Evolutionary conservation across 2,113 vertebrate species (phyloP).

Genomic region (Elephantulus edwardii): DNA sequence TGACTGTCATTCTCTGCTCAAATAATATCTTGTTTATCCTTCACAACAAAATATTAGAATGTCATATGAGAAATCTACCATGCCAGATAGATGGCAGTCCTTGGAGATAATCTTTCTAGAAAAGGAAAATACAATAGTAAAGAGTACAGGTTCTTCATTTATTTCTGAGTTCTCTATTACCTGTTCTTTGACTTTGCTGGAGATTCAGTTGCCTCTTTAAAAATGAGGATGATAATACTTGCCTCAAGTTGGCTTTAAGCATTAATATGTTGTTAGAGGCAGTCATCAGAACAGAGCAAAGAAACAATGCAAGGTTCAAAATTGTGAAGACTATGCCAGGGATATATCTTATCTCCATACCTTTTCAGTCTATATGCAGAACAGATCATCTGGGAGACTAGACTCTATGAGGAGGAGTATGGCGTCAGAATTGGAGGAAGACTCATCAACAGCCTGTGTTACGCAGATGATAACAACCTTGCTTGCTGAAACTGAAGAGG

Average conservation of each 20-base stretch:
- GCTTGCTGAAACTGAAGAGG: too few relatives aligned
- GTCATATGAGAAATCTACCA: not conserved
- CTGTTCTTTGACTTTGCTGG: not conserved
- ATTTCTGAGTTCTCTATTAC: not conserved
- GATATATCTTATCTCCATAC: too few relatives aligned
- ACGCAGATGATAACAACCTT: too few relatives aligned
- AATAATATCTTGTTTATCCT: not conserved
- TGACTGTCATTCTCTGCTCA: conserved; percentile 3
- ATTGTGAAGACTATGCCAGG: too few relatives aligned
- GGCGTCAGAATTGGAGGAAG: too few relatives aligned
- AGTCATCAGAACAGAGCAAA: too few relatives aligned
- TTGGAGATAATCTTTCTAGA: not conserved
- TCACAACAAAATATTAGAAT: not conserved
- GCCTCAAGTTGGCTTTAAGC: not conserved
- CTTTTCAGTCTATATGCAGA: too few relatives aligned
- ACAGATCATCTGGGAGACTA: too few relatives aligned
- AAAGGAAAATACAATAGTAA: not conserved
- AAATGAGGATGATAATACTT: not conserved
- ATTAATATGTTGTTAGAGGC: too few relatives aligned
- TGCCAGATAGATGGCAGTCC: not conserved
- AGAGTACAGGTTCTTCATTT: not conserved
- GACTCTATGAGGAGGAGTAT: too few relatives aligned
- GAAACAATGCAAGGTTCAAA: too few relatives aligned
- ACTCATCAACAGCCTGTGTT: too few relatives aligned
- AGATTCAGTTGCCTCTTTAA: not conserved